These are phyloP conservation scores for Leptinotarsa rubiginosa DNA, from an alignment of 2,888 invertebrate species.

Conservation along the genomic window DNA sequence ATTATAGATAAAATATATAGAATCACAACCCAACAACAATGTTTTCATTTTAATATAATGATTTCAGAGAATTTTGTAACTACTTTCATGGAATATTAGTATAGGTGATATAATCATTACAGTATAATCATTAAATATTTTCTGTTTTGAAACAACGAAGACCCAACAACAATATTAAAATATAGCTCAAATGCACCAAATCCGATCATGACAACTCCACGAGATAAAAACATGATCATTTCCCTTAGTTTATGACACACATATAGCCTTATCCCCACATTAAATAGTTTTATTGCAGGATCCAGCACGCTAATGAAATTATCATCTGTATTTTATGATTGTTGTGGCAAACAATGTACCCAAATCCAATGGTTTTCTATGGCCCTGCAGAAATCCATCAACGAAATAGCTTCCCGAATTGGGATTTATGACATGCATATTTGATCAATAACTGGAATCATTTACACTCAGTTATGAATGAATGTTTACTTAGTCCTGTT, in stretches of 20 bases:
- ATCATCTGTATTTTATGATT: constrained; percentile 13
- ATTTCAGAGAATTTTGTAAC: too few species aligned
- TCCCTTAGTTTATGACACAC: background rate
- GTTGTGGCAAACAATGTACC: background rate
- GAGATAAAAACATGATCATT: constrained; percentile 7
- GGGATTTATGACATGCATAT: background rate
- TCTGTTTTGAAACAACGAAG: background rate
- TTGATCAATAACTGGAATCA: background rate
- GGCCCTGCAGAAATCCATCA: background rate
- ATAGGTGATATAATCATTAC: too few species aligned
- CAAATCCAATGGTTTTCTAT: background rate
- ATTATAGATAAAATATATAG: too few species aligned
- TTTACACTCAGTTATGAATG: background rate
- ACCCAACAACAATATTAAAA: background rate
- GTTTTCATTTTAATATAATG: too few species aligned
- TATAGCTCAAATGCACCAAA: background rate
- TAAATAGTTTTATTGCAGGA: background rate
- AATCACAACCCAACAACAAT: too few species aligned
- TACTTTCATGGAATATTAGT: too few species aligned
- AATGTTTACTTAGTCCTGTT: background rate
- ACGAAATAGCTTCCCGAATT: background rate
- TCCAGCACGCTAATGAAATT: constrained; percentile 3
- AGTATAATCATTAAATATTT: background rate
- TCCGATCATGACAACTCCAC: background rate
- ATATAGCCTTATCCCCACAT: constrained; percentile 1